Conservation (phyloP, 2,113 vertebrate species). For the Pangasianodon hypophthalmus region DNA sequence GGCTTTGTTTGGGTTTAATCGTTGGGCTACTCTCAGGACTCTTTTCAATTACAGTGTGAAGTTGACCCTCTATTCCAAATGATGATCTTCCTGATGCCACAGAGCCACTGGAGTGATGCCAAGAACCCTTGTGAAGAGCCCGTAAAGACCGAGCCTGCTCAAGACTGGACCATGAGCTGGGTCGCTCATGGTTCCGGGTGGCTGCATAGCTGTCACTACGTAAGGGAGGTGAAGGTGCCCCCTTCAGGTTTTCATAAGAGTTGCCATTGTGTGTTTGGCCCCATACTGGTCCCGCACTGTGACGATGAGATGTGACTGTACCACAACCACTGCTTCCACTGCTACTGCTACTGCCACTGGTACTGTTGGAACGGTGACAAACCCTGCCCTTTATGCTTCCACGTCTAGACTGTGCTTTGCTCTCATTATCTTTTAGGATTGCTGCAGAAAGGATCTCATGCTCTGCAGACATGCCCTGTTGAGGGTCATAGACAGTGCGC, state of each 20-base stretch:
- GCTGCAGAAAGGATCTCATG: slow-evolving; percentile 80
- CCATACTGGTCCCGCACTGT: slow-evolving; percentile 72
- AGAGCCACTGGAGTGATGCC: slow-evolving; percentile 71
- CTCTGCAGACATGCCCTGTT: slow-evolving; percentile 78
- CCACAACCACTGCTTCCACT: slow-evolving; percentile 51
- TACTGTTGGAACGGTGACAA: slow-evolving; percentile 62
- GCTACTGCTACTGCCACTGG: slow-evolving; percentile 53
- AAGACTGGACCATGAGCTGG: slow-evolving; percentile 82
- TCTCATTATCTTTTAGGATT: slow-evolving; percentile 58
- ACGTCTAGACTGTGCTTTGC: slow-evolving; percentile 50
- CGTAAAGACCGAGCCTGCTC: slow-evolving; percentile 80
- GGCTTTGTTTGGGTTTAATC: slow-evolving; percentile 80
- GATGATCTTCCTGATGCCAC: slow-evolving; percentile 72
- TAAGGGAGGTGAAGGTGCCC: slow-evolving; percentile 80
- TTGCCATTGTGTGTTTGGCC: slow-evolving; percentile 64
- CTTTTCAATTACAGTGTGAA: slow-evolving; percentile 90
- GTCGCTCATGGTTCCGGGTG: slow-evolving; percentile 83
- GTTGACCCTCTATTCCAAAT: slow-evolving; percentile 79
- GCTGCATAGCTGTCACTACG: slow-evolving; percentile 91
- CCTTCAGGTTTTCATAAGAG: slow-evolving; percentile 75
- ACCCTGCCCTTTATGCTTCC: slow-evolving; percentile 50
- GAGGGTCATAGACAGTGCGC: slow-evolving; percentile 79
- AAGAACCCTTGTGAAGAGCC: slow-evolving; percentile 74
- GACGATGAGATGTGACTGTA: slow-evolving; percentile 63
- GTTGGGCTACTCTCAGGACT: slow-evolving; percentile 92